phyloP scores from a whole-genome alignment of 2,797 vertebrate genomes.

The Parauchenoglanis ngamensis region DNA sequence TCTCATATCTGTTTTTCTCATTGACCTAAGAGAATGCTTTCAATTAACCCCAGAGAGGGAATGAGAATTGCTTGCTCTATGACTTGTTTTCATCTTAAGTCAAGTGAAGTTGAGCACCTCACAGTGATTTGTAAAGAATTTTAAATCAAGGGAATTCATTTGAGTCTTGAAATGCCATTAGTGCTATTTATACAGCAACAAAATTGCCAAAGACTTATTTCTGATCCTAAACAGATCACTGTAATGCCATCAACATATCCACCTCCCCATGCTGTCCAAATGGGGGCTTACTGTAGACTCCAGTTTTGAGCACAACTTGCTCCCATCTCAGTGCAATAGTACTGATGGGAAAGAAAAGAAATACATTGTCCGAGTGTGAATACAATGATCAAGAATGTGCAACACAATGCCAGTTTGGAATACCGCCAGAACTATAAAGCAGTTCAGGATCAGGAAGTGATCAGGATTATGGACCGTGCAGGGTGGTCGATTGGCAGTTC shows the following conservation, averaged over 20 bases:
- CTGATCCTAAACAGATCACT: neutral
- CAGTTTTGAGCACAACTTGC: neutral
- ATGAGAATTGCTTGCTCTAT: neutral
- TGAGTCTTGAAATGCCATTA: neutral
- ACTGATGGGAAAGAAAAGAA: neutral
- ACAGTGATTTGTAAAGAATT: neutral
- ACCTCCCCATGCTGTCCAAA: neutral
- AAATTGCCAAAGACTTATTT: neutral
- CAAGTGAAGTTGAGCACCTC: neutral
- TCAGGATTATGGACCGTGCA: neutral
- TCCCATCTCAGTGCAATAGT: neutral
- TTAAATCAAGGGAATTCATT: neutral
- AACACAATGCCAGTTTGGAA: neutral
- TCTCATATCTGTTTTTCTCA: constrained; percentile 25
- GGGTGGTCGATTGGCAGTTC: neutral
- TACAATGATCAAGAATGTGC: neutral
- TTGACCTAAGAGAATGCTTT: constrained; percentile 12
- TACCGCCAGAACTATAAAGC: neutral
- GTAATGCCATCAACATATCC: neutral
- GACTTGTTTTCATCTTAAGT: neutral
- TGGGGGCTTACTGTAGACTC: neutral
- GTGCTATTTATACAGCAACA: neutral
- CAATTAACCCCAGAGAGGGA: constrained; percentile 12
- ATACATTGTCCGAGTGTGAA: neutral
- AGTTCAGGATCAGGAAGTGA: neutral